Conservation (phyloP, 2,888 invertebrate species). For the Eupithecia vulgata region DNA sequence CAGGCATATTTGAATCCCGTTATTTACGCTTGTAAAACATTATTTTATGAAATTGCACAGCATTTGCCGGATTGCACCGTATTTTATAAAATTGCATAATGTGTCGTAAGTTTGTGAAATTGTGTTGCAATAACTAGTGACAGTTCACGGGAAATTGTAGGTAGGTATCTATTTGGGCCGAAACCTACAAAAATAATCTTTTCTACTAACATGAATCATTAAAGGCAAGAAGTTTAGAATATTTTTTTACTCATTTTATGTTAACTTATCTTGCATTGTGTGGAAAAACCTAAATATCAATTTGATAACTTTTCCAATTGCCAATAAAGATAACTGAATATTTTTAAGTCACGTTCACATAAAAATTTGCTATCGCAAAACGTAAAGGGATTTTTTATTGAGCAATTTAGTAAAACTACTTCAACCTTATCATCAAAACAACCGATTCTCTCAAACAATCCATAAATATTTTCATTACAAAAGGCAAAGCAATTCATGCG, state of each 20-base stretch:
- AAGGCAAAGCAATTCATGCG: conserved; percentile 6
- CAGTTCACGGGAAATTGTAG: conserved; percentile 37
- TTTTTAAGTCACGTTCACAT: conserved; percentile 1
- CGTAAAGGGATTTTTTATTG: background rate
- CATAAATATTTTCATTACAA: conserved; percentile 6
- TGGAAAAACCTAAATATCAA: background rate
- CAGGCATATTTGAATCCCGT: conserved; percentile 47
- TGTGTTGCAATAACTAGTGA: conserved; percentile 34
- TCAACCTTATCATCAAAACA: conserved; percentile 28
- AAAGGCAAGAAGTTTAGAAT: background rate
- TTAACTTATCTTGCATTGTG: background rate
- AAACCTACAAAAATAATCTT: conserved; percentile 5
- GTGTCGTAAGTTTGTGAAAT: conserved; percentile 47
- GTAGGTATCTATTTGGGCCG: background rate
- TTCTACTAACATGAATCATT: background rate
- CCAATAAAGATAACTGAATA: conserved; percentile 8
- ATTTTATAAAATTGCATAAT: conserved; percentile 43
- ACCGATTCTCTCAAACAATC: conserved; percentile 17
- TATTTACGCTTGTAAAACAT: conserved; percentile 44
- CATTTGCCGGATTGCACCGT: conserved; percentile 31
- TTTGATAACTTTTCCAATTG: conserved; percentile 7
- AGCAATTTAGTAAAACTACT: conserved; percentile 7
- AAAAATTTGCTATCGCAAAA: conserved; percentile 4
- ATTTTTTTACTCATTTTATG: background rate
- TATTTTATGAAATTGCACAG: conserved; percentile 47